A percentile compares a stretch with the other conserved stretches of the same genome.
Evolutionary conservation across 1,140 invertebrate genomes (phyloP).

Genomic region (Spodoptera litura): DNA sequence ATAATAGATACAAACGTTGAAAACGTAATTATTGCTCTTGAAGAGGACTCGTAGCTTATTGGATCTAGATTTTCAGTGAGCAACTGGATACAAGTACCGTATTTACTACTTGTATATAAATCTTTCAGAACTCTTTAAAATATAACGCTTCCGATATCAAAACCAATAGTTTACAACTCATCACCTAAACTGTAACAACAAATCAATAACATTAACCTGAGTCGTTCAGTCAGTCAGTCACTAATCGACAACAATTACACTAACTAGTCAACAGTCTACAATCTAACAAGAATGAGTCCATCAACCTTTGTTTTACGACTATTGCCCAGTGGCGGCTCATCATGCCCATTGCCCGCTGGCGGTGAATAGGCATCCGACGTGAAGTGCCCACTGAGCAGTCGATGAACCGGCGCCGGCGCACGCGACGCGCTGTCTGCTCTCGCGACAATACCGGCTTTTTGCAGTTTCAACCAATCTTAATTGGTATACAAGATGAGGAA

Average conservation of each 20-base stretch:
- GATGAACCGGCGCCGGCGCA: slow-evolving; percentile 5
- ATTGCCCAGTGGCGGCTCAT: not conserved
- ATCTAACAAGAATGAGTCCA: not conserved
- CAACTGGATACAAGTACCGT: too few species aligned
- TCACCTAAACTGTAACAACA: too few species aligned
- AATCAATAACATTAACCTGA: too few species aligned
- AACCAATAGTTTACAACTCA: too few species aligned
- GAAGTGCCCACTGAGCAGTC: slow-evolving; percentile 2
- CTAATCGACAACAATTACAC: not conserved
- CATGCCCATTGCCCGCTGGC: not conserved
- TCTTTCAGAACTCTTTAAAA: too few species aligned
- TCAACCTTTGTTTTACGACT: slow-evolving; percentile 28
- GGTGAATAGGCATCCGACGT: slow-evolving; percentile 1
- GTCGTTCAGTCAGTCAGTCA: not conserved
- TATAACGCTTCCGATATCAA: too few species aligned
- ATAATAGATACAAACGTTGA: too few species aligned
- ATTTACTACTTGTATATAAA: too few species aligned
- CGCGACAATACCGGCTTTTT: slow-evolving; percentile 22
- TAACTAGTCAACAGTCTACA: not conserved
- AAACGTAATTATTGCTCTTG: too few species aligned
- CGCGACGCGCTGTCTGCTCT: slow-evolving; percentile 22
- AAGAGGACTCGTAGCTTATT: too few species aligned
- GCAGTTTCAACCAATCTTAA: not conserved
- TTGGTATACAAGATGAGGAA: not conserved
- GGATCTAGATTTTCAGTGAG: too few species aligned